These are phyloP conservation scores for Halictus rubicundus DNA, from an alignment of 1,140 invertebrate species.

Conservation along the genomic window DNA sequence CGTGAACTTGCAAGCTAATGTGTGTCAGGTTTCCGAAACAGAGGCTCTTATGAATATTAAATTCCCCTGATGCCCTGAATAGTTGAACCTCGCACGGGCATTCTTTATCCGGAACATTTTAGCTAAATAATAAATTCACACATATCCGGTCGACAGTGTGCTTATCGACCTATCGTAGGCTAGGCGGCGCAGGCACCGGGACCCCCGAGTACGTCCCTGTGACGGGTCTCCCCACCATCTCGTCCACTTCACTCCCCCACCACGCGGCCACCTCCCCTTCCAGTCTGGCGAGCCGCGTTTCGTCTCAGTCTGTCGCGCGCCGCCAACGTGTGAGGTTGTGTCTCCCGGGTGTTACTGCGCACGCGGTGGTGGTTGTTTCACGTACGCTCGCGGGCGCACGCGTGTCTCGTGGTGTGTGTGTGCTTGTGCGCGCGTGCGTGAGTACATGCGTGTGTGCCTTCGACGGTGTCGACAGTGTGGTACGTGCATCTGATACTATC, in stretches of 20 bases:
- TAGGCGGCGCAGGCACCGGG: slow-evolving; percentile 20
- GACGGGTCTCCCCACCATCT: slow-evolving; percentile 37
- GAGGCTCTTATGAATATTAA: too few species aligned
- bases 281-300: slow-evolving; percentile 49
- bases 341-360: background rate
- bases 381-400: slow-evolving; percentile 29
- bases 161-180: slow-evolving; percentile 27
- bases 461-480: slow-evolving; percentile 35
- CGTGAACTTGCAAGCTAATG: too few species aligned
- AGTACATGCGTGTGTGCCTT: slow-evolving; percentile 47
- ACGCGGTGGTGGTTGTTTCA: slow-evolving; percentile 32
- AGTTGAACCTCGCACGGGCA: too few species aligned
- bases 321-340: slow-evolving; percentile 58
- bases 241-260: slow-evolving; percentile 17
- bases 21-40: too few species aligned
- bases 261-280: slow-evolving; percentile 36
- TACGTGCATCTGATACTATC: slow-evolving; percentile 44
- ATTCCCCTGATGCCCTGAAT: too few species aligned
- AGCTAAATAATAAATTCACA: too few species aligned
- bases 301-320: slow-evolving; percentile 73
- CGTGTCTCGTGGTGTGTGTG: slow-evolving; percentile 35
- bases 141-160: background rate
- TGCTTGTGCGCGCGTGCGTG: slow-evolving; percentile 15
- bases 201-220: slow-evolving; percentile 39
- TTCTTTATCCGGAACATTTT: too few species aligned